Evolutionary conservation across 53 echinoderm and acorn worm genomes (phyloP), one percentile per base, ranked within the genome.

Genomic region (Holothuria leucospilota): DNA sequence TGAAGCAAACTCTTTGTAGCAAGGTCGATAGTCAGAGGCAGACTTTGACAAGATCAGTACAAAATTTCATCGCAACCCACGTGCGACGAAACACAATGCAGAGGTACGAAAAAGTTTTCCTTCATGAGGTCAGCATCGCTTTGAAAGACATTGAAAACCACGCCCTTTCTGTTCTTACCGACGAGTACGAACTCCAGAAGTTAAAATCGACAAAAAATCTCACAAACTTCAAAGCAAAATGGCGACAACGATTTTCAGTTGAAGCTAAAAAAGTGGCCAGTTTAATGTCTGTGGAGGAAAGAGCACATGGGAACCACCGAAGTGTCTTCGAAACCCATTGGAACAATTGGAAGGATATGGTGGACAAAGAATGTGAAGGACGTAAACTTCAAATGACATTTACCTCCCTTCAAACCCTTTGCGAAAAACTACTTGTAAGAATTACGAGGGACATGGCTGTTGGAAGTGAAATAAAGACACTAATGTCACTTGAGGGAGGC

Each of bases 381-480:
- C 8, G 4, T 18, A 53, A 53, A 10, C 26, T 16, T 29, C 51
- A 78, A 18, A 58, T 53, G 51, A 13, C 58, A 11, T 26, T 25
- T 25, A 10, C 49, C 10, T 78, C 78, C 7, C 30, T 78, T 4
- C 59, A 78, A 58, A 26, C 9, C 6, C 1, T 56, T 78, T 78
- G 78, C 78, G 78, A 78, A 78, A 78, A 78, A 15, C 58, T 78
- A 2, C 78, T 78, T 28, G 20, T 78, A 12, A 53, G 59, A 16
- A 29, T 78, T 59, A 78, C 78, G 51, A 78, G 78, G 56, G 78
- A 51, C 29, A 58, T 78, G 78, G 78, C 58, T 53, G 78, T 78
- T 13, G 78, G 78, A 28, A 78, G 58, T 59, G 78, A 78, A 59
- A 29, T 78, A 6, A 53, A 26, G 28, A 30, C 24, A 20, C 20